Conservation (phyloP, 2,888 invertebrate species). For the Aricia artaxerxes region DNA sequence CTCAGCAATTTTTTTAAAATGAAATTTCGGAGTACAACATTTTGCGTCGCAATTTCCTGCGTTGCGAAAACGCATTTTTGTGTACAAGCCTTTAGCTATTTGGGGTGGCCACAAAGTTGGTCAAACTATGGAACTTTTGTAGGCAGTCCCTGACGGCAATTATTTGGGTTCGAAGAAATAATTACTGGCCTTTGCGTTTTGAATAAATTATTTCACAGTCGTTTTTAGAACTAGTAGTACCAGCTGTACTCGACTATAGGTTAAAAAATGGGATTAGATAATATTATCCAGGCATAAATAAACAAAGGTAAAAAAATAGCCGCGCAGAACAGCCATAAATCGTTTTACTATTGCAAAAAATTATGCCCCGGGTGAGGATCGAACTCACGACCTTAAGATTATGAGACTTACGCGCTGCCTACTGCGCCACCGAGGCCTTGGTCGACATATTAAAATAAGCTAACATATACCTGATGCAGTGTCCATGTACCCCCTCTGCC, state of each 20-base stretch:
- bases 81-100: background rate
- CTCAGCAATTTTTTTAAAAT: too few relatives aligned
- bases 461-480: background rate
- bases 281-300: too few relatives aligned
- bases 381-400: conserved; percentile 97
- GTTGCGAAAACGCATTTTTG: background rate
- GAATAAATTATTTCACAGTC: conserved; percentile 3
- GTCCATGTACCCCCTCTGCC: too few relatives aligned
- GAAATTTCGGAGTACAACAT: too few relatives aligned
- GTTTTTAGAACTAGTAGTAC: background rate
- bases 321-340: too few relatives aligned
- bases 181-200: conserved; percentile 1
- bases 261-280: too few relatives aligned
- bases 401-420: conserved; percentile 86
- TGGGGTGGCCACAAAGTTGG: conserved; percentile 1
- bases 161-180: background rate
- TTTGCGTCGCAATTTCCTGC: background rate
- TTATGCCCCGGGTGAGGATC: conserved; percentile 90
- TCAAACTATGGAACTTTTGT: conserved; percentile 1
- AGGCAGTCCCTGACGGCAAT: conserved; percentile 1
- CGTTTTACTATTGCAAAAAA: background rate
- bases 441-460: background rate
- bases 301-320: too few relatives aligned
- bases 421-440: conserved; percentile 25
- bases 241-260: background rate